These are phyloP conservation scores for Tipula unca DNA, from an alignment of 2,888 invertebrate genomes.

Conservation along the genomic window DNA sequence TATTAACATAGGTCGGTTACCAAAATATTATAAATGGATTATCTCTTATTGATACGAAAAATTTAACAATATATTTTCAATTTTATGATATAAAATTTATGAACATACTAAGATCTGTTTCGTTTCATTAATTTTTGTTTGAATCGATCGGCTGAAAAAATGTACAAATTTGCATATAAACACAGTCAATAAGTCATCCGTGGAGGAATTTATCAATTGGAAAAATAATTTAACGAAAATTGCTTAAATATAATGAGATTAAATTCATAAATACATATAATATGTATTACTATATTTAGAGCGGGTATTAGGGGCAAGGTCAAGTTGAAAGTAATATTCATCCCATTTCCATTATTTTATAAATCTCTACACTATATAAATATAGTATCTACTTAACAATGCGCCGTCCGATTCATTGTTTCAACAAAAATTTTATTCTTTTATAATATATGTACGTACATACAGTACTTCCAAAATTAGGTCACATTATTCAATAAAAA, in stretches of 20 bases:
- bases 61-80: neutral
- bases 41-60: neutral
- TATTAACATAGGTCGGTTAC: neutral
- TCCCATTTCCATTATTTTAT: neutral
- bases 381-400: too few species aligned
- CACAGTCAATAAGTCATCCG: neutral
- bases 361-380: neutral
- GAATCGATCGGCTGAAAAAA: neutral
- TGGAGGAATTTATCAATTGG: neutral
- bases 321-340: neutral
- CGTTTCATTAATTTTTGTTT: neutral
- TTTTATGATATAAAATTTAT: neutral
- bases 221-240: neutral
- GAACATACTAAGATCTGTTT: neutral
- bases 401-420: neutral
- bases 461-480: neutral
- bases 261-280: neutral
- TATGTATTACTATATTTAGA: neutral
- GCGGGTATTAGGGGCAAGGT: neutral
- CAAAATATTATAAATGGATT: neutral
- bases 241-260: neutral
- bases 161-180: neutral
- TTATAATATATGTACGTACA: too few species aligned
- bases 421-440: neutral
- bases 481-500: neutral